phyloP scores from a whole-genome alignment of 2,888 invertebrate species.

The Melipona bicolor region DNA sequence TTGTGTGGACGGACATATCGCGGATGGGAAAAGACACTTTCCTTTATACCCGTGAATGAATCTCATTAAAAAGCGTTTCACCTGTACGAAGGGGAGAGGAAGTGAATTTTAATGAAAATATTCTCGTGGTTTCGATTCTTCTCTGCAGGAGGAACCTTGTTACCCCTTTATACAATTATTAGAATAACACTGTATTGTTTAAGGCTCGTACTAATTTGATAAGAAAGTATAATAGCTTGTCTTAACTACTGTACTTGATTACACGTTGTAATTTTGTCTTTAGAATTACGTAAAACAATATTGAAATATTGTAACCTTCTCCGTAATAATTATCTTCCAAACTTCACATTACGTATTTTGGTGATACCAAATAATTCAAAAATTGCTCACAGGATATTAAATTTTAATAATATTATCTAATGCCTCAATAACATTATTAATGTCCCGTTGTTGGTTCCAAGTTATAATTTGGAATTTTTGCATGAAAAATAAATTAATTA shows the following conservation, averaged over 20 bases:
- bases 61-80: conserved; percentile 70
- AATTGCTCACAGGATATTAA: not conserved
- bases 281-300: not conserved
- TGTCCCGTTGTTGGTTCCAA: not conserved
- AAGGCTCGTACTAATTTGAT: not conserved
- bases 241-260: not conserved
- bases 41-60: conserved; percentile 34
- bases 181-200: not conserved
- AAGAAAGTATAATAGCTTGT: too few species aligned
- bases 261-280: not conserved
- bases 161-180: conserved; percentile 17
- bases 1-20: conserved; percentile 50
- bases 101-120: conserved; percentile 59
- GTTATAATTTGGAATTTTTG: too few species aligned
- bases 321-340: not conserved
- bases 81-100: conserved; percentile 63
- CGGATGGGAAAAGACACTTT: conserved; percentile 68
- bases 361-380: not conserved
- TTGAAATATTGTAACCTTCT: not conserved
- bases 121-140: conserved; percentile 21
- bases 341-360: not conserved
- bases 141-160: not conserved
- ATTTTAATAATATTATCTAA: not conserved
- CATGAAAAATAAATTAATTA: not conserved
- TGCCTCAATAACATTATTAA: not conserved